A percentile compares a stretch with the other conserved stretches of the same genome.
Evolutionary conservation across 1,140 invertebrate genomes (phyloP).

Genomic region (Archegozetes longisetosus): DNA sequence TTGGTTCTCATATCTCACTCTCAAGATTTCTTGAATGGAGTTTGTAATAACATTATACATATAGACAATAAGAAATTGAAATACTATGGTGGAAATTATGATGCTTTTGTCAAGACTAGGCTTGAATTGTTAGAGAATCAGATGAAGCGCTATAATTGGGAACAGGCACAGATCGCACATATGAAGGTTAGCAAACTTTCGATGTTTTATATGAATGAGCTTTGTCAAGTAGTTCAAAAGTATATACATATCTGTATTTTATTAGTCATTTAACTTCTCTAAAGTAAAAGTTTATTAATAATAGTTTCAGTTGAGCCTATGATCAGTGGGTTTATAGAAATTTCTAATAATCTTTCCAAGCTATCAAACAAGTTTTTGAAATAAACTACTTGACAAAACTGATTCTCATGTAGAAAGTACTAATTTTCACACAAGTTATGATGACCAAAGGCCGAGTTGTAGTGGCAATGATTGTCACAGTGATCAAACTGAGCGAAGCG

Average conservation of each 20-base stretch:
- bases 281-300: too few relatives aligned
- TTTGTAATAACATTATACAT: constrained; percentile 97
- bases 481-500: not conserved
- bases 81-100: constrained; percentile 89
- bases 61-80: constrained; percentile 82
- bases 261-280: constrained; percentile 1
- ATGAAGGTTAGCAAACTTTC: constrained; percentile 63
- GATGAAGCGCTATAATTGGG: constrained; percentile 98
- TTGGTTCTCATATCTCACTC: constrained; percentile 98
- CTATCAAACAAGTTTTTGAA: too few relatives aligned
- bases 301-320: too few relatives aligned
- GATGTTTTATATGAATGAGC: constrained; percentile 1
- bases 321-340: too few relatives aligned
- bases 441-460: constrained; percentile 15
- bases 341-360: too few relatives aligned
- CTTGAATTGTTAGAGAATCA: constrained; percentile 94
- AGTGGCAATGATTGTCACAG: not conserved
- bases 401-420: too few relatives aligned
- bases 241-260: not conserved
- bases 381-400: too few relatives aligned
- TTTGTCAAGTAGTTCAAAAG: not conserved
- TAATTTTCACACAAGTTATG: too few relatives aligned
- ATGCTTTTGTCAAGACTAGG: constrained; percentile 79
- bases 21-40: constrained; percentile 98
- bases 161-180: constrained; percentile 96